Conservation (phyloP, 2,888 invertebrate genomes). For the Phanerotoma sp. region DNA sequence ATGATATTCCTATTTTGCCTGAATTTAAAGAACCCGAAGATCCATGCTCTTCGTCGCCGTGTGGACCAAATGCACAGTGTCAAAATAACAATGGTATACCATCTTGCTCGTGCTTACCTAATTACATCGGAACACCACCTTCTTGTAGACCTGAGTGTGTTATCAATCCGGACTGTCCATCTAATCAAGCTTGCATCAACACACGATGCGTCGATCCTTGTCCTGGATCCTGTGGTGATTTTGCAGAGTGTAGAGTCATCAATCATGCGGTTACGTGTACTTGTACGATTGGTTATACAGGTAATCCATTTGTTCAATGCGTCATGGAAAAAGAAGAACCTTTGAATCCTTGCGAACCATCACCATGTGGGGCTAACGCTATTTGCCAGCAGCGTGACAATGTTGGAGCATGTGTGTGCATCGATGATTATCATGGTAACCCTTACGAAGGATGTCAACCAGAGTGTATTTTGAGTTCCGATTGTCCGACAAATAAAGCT, state of each 20-base stretch:
- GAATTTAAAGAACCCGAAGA: constrained; percentile 54
- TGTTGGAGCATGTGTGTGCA: constrained; percentile 78
- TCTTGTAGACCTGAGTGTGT: constrained; percentile 82
- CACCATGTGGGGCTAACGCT: constrained; percentile 85
- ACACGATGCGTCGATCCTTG: constrained; percentile 82
- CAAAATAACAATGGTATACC: constrained; percentile 67
- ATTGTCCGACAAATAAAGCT: constrained; percentile 79
- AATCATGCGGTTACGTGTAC: constrained; percentile 80
- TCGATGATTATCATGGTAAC: constrained; percentile 80
- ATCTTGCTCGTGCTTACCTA: constrained; percentile 75
- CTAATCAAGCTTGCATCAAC: constrained; percentile 76
- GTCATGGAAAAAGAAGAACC: constrained; percentile 63
- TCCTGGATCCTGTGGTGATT: constrained; percentile 77
- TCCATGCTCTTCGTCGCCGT: constrained; percentile 77
- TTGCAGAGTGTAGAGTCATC: constrained; percentile 77
- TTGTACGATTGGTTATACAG: constrained; percentile 74
- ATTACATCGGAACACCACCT: constrained; percentile 77
- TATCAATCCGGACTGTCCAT: constrained; percentile 78
- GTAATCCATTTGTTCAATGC: constrained; percentile 83
- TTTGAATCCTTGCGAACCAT: constrained; percentile 78
- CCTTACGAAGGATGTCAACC: constrained; percentile 85
- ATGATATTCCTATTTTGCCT: constrained; percentile 60
- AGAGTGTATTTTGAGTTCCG: constrained; percentile 83
- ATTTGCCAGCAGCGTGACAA: constrained; percentile 75
- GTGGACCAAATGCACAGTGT: constrained; percentile 80